Evolutionary conservation across 2,888 invertebrate species (phyloP).

Genomic region (Nephrotoma guestfalica): DNA sequence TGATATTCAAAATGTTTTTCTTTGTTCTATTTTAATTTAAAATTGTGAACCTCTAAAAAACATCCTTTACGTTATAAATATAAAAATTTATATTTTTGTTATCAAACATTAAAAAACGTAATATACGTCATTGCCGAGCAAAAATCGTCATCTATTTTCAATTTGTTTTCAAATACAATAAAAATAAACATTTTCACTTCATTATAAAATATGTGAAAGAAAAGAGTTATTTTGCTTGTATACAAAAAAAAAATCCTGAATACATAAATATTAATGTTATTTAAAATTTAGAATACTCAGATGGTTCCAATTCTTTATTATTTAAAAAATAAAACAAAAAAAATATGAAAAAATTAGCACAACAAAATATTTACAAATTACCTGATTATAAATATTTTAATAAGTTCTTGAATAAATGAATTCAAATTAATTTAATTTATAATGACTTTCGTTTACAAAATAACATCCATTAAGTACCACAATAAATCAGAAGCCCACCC

Average conservation of each 20-base stretch:
- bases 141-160: not conserved
- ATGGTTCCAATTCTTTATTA: not conserved
- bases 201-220: not conserved
- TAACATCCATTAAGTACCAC: not conserved
- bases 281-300: not conserved
- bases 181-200: not conserved
- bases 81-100: not conserved
- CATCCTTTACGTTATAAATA: too few species aligned
- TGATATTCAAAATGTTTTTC: too few species aligned
- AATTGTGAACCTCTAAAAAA: too few species aligned
- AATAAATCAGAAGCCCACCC: not conserved
- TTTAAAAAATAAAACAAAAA: not conserved
- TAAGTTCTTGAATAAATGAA: not conserved
- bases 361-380: not conserved
- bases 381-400: not conserved
- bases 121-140: not conserved
- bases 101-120: not conserved
- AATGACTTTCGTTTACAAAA: not conserved
- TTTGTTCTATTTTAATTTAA: too few species aligned
- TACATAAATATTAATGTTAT: not conserved
- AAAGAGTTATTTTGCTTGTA: not conserved
- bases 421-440: not conserved
- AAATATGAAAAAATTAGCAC: not conserved
- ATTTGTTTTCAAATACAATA: not conserved
- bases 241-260: not conserved